A percentile compares a stretch with the other conserved stretches of the same genome.
These are phyloP conservation scores for Amiota minor DNA, from an alignment of 2,888 invertebrate species.

Conservation along the genomic window DNA sequence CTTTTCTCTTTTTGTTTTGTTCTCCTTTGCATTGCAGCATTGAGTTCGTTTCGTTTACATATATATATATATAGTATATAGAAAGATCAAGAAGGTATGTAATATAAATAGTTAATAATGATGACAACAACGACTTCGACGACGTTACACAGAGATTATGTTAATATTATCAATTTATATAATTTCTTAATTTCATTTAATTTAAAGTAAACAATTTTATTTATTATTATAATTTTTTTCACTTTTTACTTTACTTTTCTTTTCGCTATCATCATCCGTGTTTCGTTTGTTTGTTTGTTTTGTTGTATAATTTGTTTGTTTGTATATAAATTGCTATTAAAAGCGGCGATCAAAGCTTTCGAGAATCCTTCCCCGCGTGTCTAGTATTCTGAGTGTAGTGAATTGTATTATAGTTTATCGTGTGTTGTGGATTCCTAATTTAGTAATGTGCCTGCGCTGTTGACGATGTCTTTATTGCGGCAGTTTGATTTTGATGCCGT, in stretches of 20 bases:
- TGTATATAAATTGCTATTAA: constrained; percentile 22
- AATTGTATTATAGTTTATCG: constrained; percentile 5
- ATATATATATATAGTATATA: not conserved
- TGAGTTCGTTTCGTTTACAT: not conserved
- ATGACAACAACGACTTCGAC: not conserved
- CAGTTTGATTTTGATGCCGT: constrained; percentile 39
- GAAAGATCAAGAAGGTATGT: too few species aligned
- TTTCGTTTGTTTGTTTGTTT: not conserved
- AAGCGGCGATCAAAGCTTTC: constrained; percentile 1
- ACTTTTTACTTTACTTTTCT: too few species aligned
- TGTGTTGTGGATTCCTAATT: constrained; percentile 34
- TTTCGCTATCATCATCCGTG: too few species aligned
- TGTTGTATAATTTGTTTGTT: too few species aligned
- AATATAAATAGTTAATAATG: too few species aligned
- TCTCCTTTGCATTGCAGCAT: not conserved
- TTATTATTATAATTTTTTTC: constrained; percentile 12
- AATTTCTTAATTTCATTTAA: constrained; percentile 23
- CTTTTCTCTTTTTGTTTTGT: not conserved
- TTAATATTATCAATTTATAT: constrained; percentile 28
- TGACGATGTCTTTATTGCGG: constrained; percentile 28
- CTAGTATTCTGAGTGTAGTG: not conserved
- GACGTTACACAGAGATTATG: constrained; percentile 9
- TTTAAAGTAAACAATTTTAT: constrained; percentile 20
- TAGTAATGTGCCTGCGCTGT: constrained; percentile 26
- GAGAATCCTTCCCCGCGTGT: not conserved